A percentile compares a stretch with the other conserved stretches of the same genome.
These are phyloP conservation scores for Trichechus manatus DNA, from an alignment of 2,113 vertebrate genomes.

Conservation along the genomic window DNA sequence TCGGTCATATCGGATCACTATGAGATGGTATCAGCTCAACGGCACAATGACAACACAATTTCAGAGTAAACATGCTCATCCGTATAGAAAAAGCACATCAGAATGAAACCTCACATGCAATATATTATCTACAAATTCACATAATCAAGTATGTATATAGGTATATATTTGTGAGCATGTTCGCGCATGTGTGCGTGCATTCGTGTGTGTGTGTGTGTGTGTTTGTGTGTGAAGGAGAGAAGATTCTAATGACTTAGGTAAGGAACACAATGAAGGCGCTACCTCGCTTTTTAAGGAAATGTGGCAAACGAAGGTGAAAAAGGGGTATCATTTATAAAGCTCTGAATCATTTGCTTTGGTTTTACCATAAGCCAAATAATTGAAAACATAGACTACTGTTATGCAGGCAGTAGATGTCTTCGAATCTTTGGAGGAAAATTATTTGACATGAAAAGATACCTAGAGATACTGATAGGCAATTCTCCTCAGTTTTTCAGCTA, in stretches of 20 bases:
- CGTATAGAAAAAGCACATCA: not conserved
- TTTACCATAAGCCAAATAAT: not conserved
- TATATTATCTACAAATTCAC: conserved; percentile 15
- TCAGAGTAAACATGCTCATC: conserved; percentile 44
- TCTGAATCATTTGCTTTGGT: conserved; percentile 22
- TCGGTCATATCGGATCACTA: too few relatives aligned
- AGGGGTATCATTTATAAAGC: not conserved
- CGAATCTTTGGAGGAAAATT: not conserved
- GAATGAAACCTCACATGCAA: conserved; percentile 9
- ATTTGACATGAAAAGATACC: not conserved
- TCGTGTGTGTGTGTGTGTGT: not conserved
- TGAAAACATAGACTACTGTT: conserved; percentile 14
- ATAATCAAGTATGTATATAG: not conserved
- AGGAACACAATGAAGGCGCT: not conserved
- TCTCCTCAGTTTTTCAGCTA: conserved; percentile 17
- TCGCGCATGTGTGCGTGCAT: not conserved
- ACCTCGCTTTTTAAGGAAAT: not conserved
- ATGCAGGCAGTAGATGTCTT: not conserved
- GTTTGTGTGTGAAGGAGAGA: not conserved
- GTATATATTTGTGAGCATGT: too few relatives aligned
- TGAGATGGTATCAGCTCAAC: too few relatives aligned
- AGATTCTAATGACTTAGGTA: not conserved
- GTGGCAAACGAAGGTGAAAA: not conserved
- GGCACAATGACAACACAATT: not conserved
- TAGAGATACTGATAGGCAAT: not conserved